Evolutionary conservation across 2,797 vertebrate genomes (phyloP).

Genomic region (Sarcoramphus papa): DNA sequence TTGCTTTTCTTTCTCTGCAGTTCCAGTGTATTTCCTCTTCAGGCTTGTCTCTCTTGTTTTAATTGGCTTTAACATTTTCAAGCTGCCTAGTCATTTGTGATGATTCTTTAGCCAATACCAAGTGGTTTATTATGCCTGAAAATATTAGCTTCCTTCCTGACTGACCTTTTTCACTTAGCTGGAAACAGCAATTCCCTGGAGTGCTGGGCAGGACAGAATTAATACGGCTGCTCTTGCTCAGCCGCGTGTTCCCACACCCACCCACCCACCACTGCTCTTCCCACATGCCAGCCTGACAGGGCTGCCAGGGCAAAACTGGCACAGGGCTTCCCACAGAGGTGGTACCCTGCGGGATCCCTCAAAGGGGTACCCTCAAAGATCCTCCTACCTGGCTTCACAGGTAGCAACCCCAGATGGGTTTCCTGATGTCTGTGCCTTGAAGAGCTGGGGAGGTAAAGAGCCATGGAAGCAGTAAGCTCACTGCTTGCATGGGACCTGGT

Average conservation of each 20-base stretch:
- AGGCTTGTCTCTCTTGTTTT: not conserved
- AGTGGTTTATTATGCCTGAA: not conserved
- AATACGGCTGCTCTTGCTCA: not conserved
- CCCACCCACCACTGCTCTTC: not conserved
- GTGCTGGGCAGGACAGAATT: not conserved
- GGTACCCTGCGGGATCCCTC: not conserved
- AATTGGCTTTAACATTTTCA: not conserved
- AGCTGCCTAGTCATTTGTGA: not conserved
- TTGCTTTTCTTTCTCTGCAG: not conserved
- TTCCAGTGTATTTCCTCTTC: not conserved
- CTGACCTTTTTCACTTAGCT: not conserved
- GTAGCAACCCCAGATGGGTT: not conserved
- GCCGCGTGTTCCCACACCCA: fast-evolving
- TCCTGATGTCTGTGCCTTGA: not conserved
- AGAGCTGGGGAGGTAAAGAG: not conserved
- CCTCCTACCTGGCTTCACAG: not conserved
- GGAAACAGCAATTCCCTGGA: not conserved
- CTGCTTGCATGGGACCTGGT: not conserved
- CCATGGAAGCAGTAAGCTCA: not conserved
- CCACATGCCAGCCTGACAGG: not conserved
- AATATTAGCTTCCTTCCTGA: not conserved
- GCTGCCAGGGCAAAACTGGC: not conserved
- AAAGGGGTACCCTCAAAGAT: not conserved
- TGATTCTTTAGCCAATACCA: not conserved
- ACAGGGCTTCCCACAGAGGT: fast-evolving